Base-by-base conservation (phyloP, 2,888 invertebrate species). In the Noctua pronuba region DNA sequence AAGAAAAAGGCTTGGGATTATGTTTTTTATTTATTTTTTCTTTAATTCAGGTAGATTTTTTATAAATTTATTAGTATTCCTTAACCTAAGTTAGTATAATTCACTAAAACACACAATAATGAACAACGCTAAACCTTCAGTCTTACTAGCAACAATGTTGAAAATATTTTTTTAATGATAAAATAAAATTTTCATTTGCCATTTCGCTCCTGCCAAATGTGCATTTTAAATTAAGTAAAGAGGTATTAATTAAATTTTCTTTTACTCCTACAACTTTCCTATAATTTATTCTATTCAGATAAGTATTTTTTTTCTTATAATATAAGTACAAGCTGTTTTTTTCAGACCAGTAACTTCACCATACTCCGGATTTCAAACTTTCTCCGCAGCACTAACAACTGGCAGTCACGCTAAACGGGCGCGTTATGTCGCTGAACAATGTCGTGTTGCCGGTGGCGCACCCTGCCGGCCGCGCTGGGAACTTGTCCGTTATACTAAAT, bases 361-460 rank as follows among this genome's bases (percentile, higher is more conserved):
- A 60, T 13, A 0, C 8, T 49, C 31, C 58, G 8, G 10, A 70
- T 60, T 73, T 73, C 24, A 3, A 0, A 74, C 52, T 79, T 82
- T 38, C 24, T 10, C 77, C 5, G 84, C 68, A 73, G 82, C 92
- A 89, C 66, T 90, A 91, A 91, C 88, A 85, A 89, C 88, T 75
- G 71, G 73, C 76, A 86, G 88, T 84, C 85, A 86, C 77, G 79
- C 82, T 89, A 89, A 90, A 83, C 87, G 84, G 86, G 70, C 52
- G 49, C 72, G 71, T 75, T 82, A 77, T 86, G 82, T 89, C 91
- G 78, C 85, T 85, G 88, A 83, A 89, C 87, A 89, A 86, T 85
- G 82, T 73, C 82, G 80, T 81, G 79, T 78, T 49, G 88, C 86
- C 84, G 46, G 81, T 87, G 86, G 90, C 88, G 79, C 88, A 71